Conservation (phyloP, 2,797 vertebrate genomes). For the Australoheros facetus region DNA sequence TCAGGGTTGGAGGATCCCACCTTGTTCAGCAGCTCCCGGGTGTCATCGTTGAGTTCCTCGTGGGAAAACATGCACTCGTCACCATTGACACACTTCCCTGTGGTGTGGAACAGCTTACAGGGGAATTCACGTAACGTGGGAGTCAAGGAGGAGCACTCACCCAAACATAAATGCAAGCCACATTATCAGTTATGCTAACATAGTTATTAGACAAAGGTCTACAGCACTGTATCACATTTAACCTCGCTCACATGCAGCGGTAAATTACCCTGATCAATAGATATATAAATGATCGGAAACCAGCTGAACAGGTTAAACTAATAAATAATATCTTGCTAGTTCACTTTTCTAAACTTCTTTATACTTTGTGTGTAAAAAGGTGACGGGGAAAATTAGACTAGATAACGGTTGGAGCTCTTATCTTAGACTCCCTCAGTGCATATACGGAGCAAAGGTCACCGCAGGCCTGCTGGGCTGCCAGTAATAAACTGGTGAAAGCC, state of each 20-base stretch:
- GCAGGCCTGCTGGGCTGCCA: not conserved
- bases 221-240: not conserved
- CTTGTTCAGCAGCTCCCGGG: constrained; percentile 93
- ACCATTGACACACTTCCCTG: constrained; percentile 93
- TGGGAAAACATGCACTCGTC: constrained; percentile 98
- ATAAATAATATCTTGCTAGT: not conserved
- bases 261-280: not conserved
- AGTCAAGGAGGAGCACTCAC: constrained; percentile 80
- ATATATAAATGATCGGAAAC: no score
- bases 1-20: constrained; percentile 52
- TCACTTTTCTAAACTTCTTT: not conserved
- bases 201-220: not conserved
- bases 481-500: not conserved
- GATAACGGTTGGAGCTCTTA: accelerated
- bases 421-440: not conserved
- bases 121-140: constrained; percentile 87
- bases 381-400: no score
- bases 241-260: not conserved
- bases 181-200: not conserved
- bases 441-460: not conserved
- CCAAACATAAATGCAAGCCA: not conserved
- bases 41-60: constrained; percentile 89
- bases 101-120: constrained; percentile 95
- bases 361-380: not conserved
- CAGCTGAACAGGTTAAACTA: no score